Evolutionary conservation across 2,888 invertebrate species (phyloP), one percentile per base, ranked within the genome.

Genomic region (Pseudoips prasinana): DNA sequence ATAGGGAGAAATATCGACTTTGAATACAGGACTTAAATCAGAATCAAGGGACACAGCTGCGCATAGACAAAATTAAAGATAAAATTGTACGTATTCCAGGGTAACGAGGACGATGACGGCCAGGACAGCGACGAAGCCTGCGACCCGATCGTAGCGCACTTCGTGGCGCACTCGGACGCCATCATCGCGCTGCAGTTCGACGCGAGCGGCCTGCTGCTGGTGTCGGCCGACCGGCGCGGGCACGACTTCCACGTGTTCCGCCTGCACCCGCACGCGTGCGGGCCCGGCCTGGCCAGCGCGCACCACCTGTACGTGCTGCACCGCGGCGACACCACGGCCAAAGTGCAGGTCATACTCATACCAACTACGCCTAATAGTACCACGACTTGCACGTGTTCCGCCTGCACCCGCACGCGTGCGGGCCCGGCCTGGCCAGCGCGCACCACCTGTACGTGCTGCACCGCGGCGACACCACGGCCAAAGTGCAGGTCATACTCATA

Each of bases 191-290:
- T 98, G 89, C 92, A 94, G 64, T 98, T 98, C 76, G 98, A 98
- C 80, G 92, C 94, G 25, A 96, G 96, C 33, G 98, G 98, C 25
- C 92, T 95, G 86, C 79, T 98, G 39, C 88, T 98, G 24, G 90
- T 98, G 51, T 98, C 98, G 0, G 97, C 97, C 0, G 98, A 98
- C 77, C 93, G 94, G 54, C 91, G 96, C 10, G 98, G 98, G 0
- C 97, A 98, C 68, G 96, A 97, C 73, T 99, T 99, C 88, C 96
- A 99, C 79, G 92, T 99, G 56, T 99, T 98, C 84, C 91, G 96
- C 38, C 92, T 99, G 54, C 95, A 97, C 68, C 95, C 98, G 0
- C 98, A 98, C 89, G 96, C 97, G 0, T 93, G 94, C 29, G 95
- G 96, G 0, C 93, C 97, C 6, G 92, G 94, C 10, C 84, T 97